These are phyloP conservation scores for Prunella fulvescens DNA, from an alignment of 2,113 vertebrate species.

Conservation along the genomic window DNA sequence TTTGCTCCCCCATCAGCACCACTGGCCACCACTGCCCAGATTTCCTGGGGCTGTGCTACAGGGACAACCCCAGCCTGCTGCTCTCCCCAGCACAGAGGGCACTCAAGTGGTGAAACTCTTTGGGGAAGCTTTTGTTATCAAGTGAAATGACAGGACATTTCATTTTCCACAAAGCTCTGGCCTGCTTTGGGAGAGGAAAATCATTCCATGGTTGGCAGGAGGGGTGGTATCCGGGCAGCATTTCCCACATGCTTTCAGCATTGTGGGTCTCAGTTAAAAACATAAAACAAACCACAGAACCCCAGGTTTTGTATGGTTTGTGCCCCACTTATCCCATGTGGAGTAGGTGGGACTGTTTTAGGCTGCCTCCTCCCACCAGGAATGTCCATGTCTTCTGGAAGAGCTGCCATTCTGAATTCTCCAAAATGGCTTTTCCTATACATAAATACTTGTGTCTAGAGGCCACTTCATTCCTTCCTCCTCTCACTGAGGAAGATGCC, in stretches of 20 bases:
- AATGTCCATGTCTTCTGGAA: not conserved
- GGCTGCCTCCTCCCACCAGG: not conserved
- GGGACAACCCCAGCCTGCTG: not conserved
- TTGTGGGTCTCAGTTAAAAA: not conserved
- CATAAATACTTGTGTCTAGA: not conserved
- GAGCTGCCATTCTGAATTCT: not conserved
- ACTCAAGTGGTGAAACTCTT: not conserved
- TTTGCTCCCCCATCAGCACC: not conserved
- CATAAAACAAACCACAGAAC: not conserved
- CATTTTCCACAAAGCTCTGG: not conserved
- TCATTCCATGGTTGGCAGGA: not conserved
- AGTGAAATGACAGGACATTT: not conserved
- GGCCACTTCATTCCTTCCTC: not conserved
- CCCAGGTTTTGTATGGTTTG: not conserved
- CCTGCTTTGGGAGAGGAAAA: not conserved
- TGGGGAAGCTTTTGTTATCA: not conserved
- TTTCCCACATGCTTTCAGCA: not conserved
- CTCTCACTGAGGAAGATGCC: not conserved
- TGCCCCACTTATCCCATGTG: rapidly evolving
- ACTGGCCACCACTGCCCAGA: not conserved
- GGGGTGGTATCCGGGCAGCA: not conserved
- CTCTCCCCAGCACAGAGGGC: not conserved
- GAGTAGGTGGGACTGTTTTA: not conserved
- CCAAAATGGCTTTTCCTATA: not conserved
- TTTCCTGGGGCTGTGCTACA: not conserved